These are phyloP conservation scores for Dolomedes plantarius DNA, from an alignment of 2,888 invertebrate genomes.

Conservation along the genomic window DNA sequence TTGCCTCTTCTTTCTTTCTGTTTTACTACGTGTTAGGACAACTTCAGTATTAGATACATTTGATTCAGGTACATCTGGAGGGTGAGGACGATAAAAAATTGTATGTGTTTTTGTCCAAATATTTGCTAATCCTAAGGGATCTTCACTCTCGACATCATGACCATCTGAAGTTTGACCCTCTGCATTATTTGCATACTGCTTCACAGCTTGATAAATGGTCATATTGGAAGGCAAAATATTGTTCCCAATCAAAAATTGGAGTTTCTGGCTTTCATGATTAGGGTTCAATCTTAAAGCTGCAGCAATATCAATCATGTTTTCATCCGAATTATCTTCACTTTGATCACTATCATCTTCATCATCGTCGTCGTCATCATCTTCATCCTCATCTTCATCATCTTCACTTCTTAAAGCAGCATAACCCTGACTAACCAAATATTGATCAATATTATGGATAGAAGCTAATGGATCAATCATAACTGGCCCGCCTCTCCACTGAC, in stretches of 20 bases:
- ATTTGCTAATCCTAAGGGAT: constrained; percentile 87
- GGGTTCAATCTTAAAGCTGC: constrained; percentile 83
- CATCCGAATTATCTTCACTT: constrained; percentile 87
- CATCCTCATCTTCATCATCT: constrained; percentile 1
- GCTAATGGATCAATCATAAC: constrained; percentile 99
- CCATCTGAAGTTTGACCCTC: constrained; percentile 79
- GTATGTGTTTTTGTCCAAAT: constrained; percentile 99
- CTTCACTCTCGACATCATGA: constrained; percentile 90
- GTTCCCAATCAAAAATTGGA: constrained; percentile 97
- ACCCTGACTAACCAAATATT: constrained; percentile 93
- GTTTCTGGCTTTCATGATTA: constrained; percentile 88
- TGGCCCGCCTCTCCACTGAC: constrained; percentile 98
- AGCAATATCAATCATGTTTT: constrained; percentile 92
- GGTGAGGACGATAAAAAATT: constrained; percentile 80
- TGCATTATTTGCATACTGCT: constrained; percentile 83
- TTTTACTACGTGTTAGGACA: constrained; percentile 32
- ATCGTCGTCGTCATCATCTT: constrained; percentile 79
- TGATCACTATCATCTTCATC: constrained; percentile 80
- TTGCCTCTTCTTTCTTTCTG: constrained; percentile 37
- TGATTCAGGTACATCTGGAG: constrained; percentile 44
- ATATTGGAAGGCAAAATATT: constrained; percentile 96
- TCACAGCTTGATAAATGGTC: constrained; percentile 99
- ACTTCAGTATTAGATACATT: constrained; percentile 86
- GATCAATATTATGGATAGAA: constrained; percentile 98
- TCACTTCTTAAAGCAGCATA: constrained; percentile 86